Evolutionary conservation across 1,140 invertebrate genomes (phyloP), one percentile per base, ranked within the genome.

Genomic region (Eulimnadia texana): DNA sequence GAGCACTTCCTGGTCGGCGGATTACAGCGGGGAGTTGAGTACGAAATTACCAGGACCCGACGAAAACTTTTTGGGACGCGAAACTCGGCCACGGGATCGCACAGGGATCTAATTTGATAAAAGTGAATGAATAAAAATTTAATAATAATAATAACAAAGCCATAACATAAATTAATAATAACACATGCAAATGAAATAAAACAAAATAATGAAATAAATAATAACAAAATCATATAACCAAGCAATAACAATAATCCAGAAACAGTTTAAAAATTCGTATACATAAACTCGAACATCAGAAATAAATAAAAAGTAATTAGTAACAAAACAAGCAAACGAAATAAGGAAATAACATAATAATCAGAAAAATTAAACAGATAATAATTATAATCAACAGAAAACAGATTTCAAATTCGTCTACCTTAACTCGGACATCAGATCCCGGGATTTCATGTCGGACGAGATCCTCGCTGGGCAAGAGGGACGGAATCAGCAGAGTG

Each of bases 401-500:
- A 16, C 22, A 60, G 50, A 13, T 23, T 19, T 3, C 49, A 42
- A 47, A 19, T n/a, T 51, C 33, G 27, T 56, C 54, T 57, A 67
- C 59, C 58, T 62, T 66, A 60, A 74, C 70, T 52, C 69, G 63
- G 28, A 74, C 70, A 56, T 77, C 76, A 59, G 67, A 71, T 2
- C 73, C 73, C 10, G 73, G 71, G 42, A 75, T 69, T 42, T 75
- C 77, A 73, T 77, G 62, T 70, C 72, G 68, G 62, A 81, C 74
- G 29, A 83, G 79, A 61, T 88, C 82, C 72, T 93, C 90, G 0
- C 84, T 81, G 0, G 93, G 94, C 64, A 99, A 73, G 24, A 98
- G 74, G 0, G 90, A 93, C 0, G 95, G 93, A 67, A 99, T 91
- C 1, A 98, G 73, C 16, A 99, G 72, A 16, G 90, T 88, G 3